Percentiles rank a stretch among this genome's conserved stretches.
Evolutionary conservation across 2,888 invertebrate genomes (phyloP).

Genomic region (Zelleria hepariella): DNA sequence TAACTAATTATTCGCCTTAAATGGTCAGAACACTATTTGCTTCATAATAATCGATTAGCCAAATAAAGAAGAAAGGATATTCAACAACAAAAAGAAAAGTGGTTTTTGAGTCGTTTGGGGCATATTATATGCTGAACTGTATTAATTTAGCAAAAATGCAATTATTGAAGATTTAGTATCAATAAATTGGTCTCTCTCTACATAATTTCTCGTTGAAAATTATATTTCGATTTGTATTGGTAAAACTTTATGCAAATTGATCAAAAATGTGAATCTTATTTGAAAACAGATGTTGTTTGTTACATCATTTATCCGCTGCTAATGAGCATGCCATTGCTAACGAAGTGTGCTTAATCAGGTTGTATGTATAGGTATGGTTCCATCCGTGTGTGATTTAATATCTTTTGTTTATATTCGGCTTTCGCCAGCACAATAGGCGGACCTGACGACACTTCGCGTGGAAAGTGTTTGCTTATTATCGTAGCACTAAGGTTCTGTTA

Average conservation of each 20-base stretch:
- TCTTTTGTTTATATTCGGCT: conserved; percentile 53
- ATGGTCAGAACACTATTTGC: background rate
- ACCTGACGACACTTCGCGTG: conserved; percentile 43
- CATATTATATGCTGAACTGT: too few species aligned
- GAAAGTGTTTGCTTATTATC: conserved; percentile 40
- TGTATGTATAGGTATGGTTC: too few species aligned
- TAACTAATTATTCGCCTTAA: background rate
- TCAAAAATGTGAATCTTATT: too few species aligned
- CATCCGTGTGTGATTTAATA: conserved; percentile 26
- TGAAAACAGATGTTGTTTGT: background rate
- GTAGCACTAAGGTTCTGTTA: conserved; percentile 22
- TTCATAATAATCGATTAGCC: background rate
- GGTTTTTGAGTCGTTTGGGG: too few species aligned
- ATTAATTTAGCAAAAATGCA: too few species aligned
- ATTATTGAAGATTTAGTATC: too few species aligned
- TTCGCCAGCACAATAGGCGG: conserved; percentile 54
- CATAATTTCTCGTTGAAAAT: too few species aligned
- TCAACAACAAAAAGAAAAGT: too few species aligned
- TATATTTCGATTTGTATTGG: too few species aligned
- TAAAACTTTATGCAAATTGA: too few species aligned
- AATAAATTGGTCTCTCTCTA: too few species aligned
- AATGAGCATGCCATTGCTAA: background rate
- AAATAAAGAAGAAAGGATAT: background rate
- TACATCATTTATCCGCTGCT: background rate
- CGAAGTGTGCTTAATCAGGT: conserved; percentile 1